phyloP scores from a whole-genome alignment of 2,888 invertebrate genomes.

The Bombylius major region DNA sequence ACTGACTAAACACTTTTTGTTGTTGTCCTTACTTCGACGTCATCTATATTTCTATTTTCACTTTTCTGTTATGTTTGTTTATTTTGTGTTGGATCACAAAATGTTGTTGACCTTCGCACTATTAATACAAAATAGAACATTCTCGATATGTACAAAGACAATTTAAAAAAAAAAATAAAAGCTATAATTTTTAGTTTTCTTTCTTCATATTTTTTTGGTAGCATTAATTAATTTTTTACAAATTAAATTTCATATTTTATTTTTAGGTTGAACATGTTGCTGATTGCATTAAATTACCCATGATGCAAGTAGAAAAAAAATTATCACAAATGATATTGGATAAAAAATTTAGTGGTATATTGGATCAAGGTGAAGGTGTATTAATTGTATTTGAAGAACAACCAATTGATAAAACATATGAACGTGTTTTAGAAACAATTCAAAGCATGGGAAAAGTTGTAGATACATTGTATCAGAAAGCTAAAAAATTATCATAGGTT shows the following conservation, averaged over 20 bases:
- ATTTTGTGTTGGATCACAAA: too few species aligned
- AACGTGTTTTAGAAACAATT: conserved; percentile 92
- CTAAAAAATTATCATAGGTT: conserved; percentile 85
- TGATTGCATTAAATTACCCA: conserved; percentile 76
- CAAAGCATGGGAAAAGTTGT: conserved; percentile 99
- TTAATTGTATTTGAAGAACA: conserved; percentile 95
- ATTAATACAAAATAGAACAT: too few species aligned
- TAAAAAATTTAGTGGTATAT: conserved; percentile 90
- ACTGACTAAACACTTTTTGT: too few species aligned
- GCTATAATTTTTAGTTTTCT: too few species aligned
- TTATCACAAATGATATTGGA: conserved; percentile 99
- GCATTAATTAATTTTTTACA: too few species aligned
- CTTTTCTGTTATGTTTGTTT: too few species aligned
- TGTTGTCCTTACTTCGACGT: too few species aligned
- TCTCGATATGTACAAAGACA: too few species aligned
- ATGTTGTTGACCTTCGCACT: too few species aligned
- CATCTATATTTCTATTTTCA: too few species aligned
- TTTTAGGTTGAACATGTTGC: conserved; percentile 70
- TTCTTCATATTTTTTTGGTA: too few species aligned
- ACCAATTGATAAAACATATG: conserved; percentile 91
- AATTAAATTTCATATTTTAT: not conserved
- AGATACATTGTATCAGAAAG: conserved; percentile 97
- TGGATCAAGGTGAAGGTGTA: conserved; percentile 97
- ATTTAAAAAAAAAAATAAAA: too few species aligned
- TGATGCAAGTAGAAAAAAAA: conserved; percentile 93